Evolutionary conservation across 2,888 invertebrate species (phyloP).

Genomic region (Monoplex corrugatus): DNA sequence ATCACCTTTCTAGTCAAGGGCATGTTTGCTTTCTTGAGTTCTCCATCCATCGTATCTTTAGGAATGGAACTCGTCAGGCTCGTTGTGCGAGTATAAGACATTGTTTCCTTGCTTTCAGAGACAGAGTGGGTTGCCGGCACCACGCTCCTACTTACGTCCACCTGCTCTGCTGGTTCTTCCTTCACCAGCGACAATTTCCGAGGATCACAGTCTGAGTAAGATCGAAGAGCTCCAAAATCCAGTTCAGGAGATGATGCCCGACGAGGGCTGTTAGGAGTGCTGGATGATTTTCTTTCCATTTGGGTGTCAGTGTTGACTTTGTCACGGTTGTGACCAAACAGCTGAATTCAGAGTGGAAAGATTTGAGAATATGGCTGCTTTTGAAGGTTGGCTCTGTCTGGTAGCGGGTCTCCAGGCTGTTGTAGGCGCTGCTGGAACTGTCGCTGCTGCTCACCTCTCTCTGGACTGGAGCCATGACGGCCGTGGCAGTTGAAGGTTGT

Average conservation of each 20-base stretch:
- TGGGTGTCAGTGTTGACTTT: background rate
- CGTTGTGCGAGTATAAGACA: background rate
- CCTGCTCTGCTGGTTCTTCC: background rate
- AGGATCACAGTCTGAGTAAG: background rate
- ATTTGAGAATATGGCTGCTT: conserved; percentile 33
- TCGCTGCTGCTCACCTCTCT: too few relatives aligned
- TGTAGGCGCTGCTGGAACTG: background rate
- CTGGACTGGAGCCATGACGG: background rate
- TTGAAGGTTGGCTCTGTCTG: conserved; percentile 32
- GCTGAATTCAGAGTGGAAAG: conserved; percentile 26
- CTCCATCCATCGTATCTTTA: background rate
- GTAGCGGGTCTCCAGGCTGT: conserved; percentile 29
- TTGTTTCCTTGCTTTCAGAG: background rate
- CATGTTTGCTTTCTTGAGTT: background rate
- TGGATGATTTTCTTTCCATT: background rate
- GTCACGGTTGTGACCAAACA: conserved; percentile 19
- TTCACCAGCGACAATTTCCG: conserved; percentile 20
- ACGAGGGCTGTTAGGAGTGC: conserved; percentile 19
- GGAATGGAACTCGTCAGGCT: background rate
- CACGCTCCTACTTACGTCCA: background rate
- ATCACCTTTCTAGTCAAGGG: conserved; percentile 7
- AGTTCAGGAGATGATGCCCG: background rate
- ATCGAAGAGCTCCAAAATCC: background rate
- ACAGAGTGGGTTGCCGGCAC: background rate
- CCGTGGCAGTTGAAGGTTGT: background rate